Conservation (phyloP, 2,797 vertebrate genomes). For the Epinephelus coioides region DNA sequence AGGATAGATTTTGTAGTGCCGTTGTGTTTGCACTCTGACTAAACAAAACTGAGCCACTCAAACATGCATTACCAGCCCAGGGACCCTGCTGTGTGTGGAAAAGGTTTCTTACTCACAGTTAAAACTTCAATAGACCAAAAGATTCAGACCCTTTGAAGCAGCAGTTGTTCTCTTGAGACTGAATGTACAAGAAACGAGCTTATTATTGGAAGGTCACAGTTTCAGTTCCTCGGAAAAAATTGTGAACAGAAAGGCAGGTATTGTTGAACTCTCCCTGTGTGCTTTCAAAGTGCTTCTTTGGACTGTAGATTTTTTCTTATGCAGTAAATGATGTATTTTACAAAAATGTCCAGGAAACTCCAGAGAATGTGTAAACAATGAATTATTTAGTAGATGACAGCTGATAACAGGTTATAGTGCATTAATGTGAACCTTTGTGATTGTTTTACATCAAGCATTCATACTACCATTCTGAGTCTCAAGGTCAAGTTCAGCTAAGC, state of each 20-base stretch:
- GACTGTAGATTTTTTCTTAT: background rate
- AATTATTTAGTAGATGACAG: background rate
- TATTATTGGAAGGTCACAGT: slow-evolving; percentile 49
- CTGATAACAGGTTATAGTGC: background rate
- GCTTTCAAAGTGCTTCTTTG: slow-evolving; percentile 6
- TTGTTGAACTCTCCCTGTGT: slow-evolving; percentile 17
- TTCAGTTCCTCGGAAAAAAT: slow-evolving; percentile 20
- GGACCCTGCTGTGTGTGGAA: slow-evolving; percentile 17
- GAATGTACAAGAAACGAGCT: slow-evolving; percentile 5
- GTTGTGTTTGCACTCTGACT: slow-evolving; percentile 22
- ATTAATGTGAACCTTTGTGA: background rate
- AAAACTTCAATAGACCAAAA: slow-evolving; percentile 31
- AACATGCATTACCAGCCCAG: slow-evolving; percentile 23
- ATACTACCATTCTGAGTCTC: background rate
- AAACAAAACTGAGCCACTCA: slow-evolving; percentile 36
- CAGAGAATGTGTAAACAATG: background rate
- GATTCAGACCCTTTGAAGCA: slow-evolving; percentile 42
- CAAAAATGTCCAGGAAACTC: background rate
- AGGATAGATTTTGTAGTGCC: slow-evolving; percentile 3
- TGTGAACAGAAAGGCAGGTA: background rate
- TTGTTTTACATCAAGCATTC: background rate
- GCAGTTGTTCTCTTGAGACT: slow-evolving; percentile 47
- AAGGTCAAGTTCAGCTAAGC: background rate
- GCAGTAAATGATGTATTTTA: slow-evolving; percentile 3
- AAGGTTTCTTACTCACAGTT: slow-evolving; percentile 31